Evolutionary conservation across 1,140 invertebrate species (phyloP), one percentile per base, ranked within the genome.

Genomic region (Tetraneura akinire): DNA sequence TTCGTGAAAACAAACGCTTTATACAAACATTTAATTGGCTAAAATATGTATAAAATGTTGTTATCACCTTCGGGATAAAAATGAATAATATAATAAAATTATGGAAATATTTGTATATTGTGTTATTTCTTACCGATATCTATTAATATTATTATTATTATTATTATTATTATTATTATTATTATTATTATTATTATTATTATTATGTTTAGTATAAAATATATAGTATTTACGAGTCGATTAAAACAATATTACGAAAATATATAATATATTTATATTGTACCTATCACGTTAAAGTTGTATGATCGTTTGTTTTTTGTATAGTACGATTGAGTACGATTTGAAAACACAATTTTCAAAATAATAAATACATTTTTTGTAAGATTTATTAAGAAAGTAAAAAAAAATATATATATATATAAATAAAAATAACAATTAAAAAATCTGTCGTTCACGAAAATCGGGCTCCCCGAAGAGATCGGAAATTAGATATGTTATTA

Each of bases 1-100:
- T n/a, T 55, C 21, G 73, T 76, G 53, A 76, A 76, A 76, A 76
- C 73, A 60, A 76, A 76, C 73, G 73, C 73, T 76, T 76, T 76
- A 76, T 60, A 76, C 73, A 45, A 60, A n/a, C n/a, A n/a, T 57
- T 76, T 76, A 60, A 53, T 60, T 60, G 45, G 73, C 55, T 60
- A n/a, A n/a, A n/a, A n/a, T n/a, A n/a, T 47, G 73, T 76, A 76
- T 60, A 23, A 60, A 45, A 60, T 73, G 23, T 47, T n/a, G 23
- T 76, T 45, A 60, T 76, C 29, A 60, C 29, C 37, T 2, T 1
- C 18, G n/a, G 32, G 8, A 37, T 37, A 6, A 21, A 21, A 37
- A 64, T 16, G 3, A 42, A 42, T 16, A 37, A 37, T 4, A 37
- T n/a, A n/a, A 37, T 37, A 8, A 37, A 37, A 37, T 4, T 37